Conservation (phyloP, 2,888 invertebrate genomes). For the Neria commutata region DNA sequence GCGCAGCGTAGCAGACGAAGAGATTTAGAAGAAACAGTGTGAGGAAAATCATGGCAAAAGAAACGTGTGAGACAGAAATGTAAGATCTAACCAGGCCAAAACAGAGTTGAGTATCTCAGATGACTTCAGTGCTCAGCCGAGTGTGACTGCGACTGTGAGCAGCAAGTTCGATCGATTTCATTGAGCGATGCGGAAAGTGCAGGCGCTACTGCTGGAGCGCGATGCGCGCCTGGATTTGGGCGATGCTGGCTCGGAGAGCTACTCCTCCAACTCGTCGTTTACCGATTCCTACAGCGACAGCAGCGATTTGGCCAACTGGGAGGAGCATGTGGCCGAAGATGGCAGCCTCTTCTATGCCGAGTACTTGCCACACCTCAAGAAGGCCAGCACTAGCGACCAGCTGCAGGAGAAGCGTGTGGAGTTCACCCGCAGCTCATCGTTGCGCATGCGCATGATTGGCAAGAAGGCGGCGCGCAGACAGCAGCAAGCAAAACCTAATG, state of each 20-base stretch:
- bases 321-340: constrained; percentile 56
- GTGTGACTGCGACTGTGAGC: no score
- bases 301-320: constrained; percentile 57
- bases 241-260: constrained; percentile 46
- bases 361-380: constrained; percentile 51
- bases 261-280: constrained; percentile 51
- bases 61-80: no score
- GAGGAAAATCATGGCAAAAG: no score
- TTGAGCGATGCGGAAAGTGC: constrained; percentile 45
- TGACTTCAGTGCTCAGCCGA: no score
- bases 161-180: no score
- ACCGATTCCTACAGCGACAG: constrained; percentile 49
- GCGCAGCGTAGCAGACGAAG: no score
- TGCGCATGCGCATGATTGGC: constrained; percentile 52
- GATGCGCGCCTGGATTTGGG: background rate
- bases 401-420: constrained; percentile 54
- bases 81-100: no score
- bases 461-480: constrained; percentile 48
- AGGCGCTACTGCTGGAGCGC: constrained; percentile 22
- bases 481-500: constrained; percentile 23
- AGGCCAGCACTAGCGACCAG: constrained; percentile 2
- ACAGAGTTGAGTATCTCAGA: no score
- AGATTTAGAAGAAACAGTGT: no score
- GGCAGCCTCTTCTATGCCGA: constrained; percentile 74
- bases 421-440: constrained; percentile 58